Base-by-base conservation (phyloP, 2,888 invertebrate genomes). In the Spilosoma lubricipeda region DNA sequence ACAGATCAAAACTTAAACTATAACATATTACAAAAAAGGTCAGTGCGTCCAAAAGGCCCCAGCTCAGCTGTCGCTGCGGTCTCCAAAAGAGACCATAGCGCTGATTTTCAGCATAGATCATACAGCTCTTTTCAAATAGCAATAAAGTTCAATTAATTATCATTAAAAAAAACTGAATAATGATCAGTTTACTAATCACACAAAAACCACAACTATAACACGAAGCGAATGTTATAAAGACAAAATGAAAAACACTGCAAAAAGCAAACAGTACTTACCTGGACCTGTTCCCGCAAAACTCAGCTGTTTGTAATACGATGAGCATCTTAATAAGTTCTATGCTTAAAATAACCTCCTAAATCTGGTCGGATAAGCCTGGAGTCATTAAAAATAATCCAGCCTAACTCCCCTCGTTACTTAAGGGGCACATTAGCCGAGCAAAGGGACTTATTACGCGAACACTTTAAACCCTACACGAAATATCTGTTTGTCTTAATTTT, bases 321-420 rank as follows among this genome's bases (percentile, higher is more conserved):
- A 70, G 33, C 23, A 74, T 74, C 67, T 48, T 70, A 59, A 70
- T 70, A 70, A 70, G 45, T 45, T 13, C 74, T 77, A 67, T 56
- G 68, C 77, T 70, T 80, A 80, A 84, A 84, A 82, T 78, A 82
- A 74, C 78, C 71, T 56, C n/a, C 72, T 77, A 71, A 76, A 72
- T 42, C 70, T 71, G 72, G 64, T 68, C 56, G 74, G 76, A 71
- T 77, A 68, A 82, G 69, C 77, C 73, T 73, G 83, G 48, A 75
- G 74, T 82, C 85, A 78, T 83, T 83, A 77, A 75, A 82, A 74
- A 80, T 83, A 83, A 83, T 77, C 83, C 81, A 52, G 63, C 52
- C 13, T 67, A 63, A 75, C 69, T 73, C 76, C 81, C 76, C 83
- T 78, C 70, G 76, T 78, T 84, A 82, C 85, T 82, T 74, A 73